Evolutionary conservation across 92 coral and sea anemone genomes (phyloP), one percentile per base, ranked within the genome.

Genomic region (Blastomussa wellsi): DNA sequence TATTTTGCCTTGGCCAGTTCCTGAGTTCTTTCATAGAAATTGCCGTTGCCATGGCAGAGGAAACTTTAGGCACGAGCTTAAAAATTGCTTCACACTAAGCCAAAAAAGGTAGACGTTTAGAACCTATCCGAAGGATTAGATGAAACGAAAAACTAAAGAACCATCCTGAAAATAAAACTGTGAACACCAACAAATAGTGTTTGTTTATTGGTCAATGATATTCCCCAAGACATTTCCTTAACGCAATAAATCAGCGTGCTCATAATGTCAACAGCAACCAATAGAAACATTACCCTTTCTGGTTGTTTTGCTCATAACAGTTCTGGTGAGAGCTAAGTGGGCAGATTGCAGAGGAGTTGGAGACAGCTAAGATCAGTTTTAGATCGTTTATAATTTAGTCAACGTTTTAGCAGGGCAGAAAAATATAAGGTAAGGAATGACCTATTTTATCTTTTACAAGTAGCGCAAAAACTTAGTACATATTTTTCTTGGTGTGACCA

Each of bases 201-300:
- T 71, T 31, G 41, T 1, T 12, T 0, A 71, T 71, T 71, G 76
- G 76, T 41, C 76, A 67, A 53, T 53, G 16, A 53, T 15, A 6
- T 53, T 53, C 62, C 22, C 62, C 7, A 7, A 6, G 62, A 53
- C 62, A 53, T 53, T 53, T 53, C 62, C 22, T 24, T 11, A 53
- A 6, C 62, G 62, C 62, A 53, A 53, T 53, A 53, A 53, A 53
- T 53, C 62, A 53, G 16, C 3, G 14, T 4, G 0, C 62, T 53
- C 62, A 53, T 67, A 15, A 67, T 67, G 76, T 71, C 76, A 71
- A 71, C 76, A 71, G 7, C 44, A 71, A 71, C 76, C 76, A 71
- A 71, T 71, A 24, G 76, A 71, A 71, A 71, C 76, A 71, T 71
- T 71, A 24, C 76, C 31, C 19, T 71, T 32, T 71, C 76, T 71